A percentile compares a stretch with the other conserved stretches of the same genome.
Conservation (phyloP, 2,888 invertebrate species). For the Heliconius aoede region DNA sequence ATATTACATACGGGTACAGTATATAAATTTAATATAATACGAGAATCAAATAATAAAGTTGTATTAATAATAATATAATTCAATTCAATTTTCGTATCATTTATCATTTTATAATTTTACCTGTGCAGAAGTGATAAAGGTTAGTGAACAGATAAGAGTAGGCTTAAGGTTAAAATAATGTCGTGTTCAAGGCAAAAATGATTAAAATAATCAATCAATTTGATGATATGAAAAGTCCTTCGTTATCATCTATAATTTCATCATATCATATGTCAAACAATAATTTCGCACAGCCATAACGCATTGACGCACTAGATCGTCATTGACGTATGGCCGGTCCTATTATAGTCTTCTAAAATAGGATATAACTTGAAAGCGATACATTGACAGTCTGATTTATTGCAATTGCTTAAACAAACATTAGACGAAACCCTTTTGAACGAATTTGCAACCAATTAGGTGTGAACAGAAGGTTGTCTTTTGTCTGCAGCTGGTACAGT, state of each 20-base stretch:
- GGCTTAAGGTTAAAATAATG: conserved; percentile 5
- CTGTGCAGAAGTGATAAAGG: background rate
- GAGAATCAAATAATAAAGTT: background rate
- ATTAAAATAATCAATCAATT: conserved; percentile 12
- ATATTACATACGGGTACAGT: background rate
- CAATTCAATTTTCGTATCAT: background rate
- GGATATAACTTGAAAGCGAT: conserved; percentile 63
- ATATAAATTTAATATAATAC: background rate
- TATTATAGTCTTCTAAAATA: conserved; percentile 62
- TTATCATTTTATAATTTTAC: conserved; percentile 2
- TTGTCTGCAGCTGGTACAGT: conserved; percentile 54
- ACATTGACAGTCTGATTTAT: conserved; percentile 64
- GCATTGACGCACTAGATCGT: conserved; percentile 66
- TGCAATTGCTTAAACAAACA: conserved; percentile 56
- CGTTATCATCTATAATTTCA: conserved; percentile 5
- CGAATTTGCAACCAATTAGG: conserved; percentile 57
- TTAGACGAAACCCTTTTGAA: conserved; percentile 55
- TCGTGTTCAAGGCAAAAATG: conserved; percentile 12
- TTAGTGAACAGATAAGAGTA: background rate
- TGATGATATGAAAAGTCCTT: background rate
- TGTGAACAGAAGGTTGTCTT: conserved; percentile 58
- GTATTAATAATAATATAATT: background rate
- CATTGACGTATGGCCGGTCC: conserved; percentile 66
- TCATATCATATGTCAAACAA: conserved; percentile 13
- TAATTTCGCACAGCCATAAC: conserved; percentile 37